Evolutionary conservation across 2,888 invertebrate species (phyloP).

Genomic region (Cerceris rybyensis): DNA sequence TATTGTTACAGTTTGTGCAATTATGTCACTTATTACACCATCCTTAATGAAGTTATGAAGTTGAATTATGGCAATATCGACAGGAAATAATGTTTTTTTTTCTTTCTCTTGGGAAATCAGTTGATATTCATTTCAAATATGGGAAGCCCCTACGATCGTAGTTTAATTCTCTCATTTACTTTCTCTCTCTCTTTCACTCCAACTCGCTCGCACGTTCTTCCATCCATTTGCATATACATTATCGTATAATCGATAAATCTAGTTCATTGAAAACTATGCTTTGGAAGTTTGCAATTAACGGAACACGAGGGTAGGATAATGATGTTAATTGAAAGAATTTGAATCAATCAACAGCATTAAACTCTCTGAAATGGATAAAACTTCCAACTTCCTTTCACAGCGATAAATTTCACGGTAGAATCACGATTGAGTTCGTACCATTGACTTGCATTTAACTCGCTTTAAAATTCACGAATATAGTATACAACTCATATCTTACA

Average conservation of each 20-base stretch:
- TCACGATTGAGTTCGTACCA: not conserved
- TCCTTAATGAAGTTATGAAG: not conserved
- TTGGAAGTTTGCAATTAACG: constrained; percentile 40
- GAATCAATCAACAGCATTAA: constrained; percentile 29
- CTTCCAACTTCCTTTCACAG: constrained; percentile 12
- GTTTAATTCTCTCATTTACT: constrained; percentile 1
- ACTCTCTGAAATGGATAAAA: constrained; percentile 31
- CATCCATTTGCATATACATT: constrained; percentile 8
- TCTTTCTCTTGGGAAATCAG: constrained; percentile 7
- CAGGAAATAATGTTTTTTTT: not conserved
- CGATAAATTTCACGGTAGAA: constrained; percentile 10
- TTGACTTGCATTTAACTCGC: constrained; percentile 9
- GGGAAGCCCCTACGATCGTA: constrained; percentile 49
- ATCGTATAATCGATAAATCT: constrained; percentile 19
- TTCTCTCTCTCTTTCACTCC: constrained; percentile 4
- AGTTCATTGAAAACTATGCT: constrained; percentile 25
- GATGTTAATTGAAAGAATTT: constrained; percentile 13
- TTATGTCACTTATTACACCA: not conserved
- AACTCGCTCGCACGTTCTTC: not conserved
- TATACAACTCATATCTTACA: constrained; percentile 57
- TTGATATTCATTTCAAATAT: not conserved
- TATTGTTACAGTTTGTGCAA: constrained; percentile 30
- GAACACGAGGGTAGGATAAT: constrained; percentile 24
- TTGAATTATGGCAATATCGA: not conserved
- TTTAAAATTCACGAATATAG: constrained; percentile 52